Base-by-base conservation (phyloP, 2,888 invertebrate genomes). In the Orchestes rusci region DNA sequence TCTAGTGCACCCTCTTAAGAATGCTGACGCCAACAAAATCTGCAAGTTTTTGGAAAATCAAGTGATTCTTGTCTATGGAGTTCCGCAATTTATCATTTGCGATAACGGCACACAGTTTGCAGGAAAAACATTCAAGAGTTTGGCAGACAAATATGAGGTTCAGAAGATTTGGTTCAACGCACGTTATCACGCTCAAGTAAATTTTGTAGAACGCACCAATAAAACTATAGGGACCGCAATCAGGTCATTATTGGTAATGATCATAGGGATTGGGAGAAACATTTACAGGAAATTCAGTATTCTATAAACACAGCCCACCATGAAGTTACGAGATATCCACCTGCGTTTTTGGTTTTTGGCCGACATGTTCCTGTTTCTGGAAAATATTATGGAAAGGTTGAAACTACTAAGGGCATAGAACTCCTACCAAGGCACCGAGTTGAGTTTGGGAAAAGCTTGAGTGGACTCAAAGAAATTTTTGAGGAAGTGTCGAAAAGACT, bases 191-290 rank as follows among this genome's bases (percentile, higher is more conserved):
- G 61, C 64, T 0, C 64, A 65, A 50, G 46, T 49, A 1, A 64
- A 65, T 41, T 58, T 60, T 2, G 59, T 60, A 0, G 64, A 65
- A 39, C 28, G 61, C 1, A 53, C 56, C 0, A 63, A 64, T 47
- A 42, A 56, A 35, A 56, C 57, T 0, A 52, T 64, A 1, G 52
- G 57, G 2, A 57, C 58, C 4, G 56, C 56, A n/a, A 56, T 63
- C 4, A 30, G 48, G 8, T 42, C 36, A 2, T 51, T n/a, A 34
- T 34, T 34, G 8, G 3, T 4, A 19, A 17, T n/a, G 17, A 17
- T 17, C 34, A 34, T 12, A 16, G 18, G 18, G 34, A 34, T 16
- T 34, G 34, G 34, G 34, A 34, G 8, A 32, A 32, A 10, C 15
- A 32, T 32, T 10, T 32, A 16, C 16, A 15, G 4, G 33, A 32